phyloP scores from a whole-genome alignment of 2,113 vertebrate species.

The Eretmochelys imbricata region DNA sequence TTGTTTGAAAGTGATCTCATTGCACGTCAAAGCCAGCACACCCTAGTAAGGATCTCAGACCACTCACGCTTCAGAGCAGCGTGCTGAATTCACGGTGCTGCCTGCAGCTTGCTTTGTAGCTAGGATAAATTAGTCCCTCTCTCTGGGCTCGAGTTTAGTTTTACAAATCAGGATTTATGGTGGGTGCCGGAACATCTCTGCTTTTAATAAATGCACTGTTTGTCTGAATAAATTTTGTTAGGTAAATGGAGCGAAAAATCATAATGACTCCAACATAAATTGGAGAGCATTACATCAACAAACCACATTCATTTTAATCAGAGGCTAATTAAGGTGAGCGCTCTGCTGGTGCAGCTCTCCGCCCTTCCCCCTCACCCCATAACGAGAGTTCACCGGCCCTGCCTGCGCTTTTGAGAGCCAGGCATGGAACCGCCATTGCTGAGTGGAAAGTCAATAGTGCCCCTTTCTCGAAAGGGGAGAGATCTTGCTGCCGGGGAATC shows the following conservation, averaged over 20 bases:
- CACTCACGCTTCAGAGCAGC: no score
- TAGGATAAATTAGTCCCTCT: neutral
- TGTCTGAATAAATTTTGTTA: slow-evolving; percentile 27
- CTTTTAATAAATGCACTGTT: slow-evolving; percentile 34
- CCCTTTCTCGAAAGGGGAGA: neutral
- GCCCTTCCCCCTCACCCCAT: neutral
- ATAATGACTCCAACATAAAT: slow-evolving; percentile 14
- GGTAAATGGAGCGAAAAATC: slow-evolving; percentile 62
- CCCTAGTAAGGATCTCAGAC: neutral
- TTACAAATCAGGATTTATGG: neutral
- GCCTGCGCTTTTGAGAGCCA: accelerated
- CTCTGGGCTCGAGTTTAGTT: neutral
- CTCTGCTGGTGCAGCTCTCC: neutral
- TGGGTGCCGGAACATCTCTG: neutral
- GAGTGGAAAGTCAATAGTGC: no score
- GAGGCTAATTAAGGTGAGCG: slow-evolving; percentile 48
- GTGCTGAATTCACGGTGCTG: neutral
- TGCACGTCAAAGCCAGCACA: neutral
- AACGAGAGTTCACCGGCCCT: no score
- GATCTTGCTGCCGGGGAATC: neutral
- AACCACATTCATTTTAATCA: neutral
- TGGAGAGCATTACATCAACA: slow-evolving; percentile 12
- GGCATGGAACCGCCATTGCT: neutral
- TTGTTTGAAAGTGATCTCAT: neutral
- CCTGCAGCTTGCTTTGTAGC: no score